Evolutionary conservation across 2,888 invertebrate species (phyloP), one percentile per base, ranked within the genome.

Genomic region (Agrochola circellaris): DNA sequence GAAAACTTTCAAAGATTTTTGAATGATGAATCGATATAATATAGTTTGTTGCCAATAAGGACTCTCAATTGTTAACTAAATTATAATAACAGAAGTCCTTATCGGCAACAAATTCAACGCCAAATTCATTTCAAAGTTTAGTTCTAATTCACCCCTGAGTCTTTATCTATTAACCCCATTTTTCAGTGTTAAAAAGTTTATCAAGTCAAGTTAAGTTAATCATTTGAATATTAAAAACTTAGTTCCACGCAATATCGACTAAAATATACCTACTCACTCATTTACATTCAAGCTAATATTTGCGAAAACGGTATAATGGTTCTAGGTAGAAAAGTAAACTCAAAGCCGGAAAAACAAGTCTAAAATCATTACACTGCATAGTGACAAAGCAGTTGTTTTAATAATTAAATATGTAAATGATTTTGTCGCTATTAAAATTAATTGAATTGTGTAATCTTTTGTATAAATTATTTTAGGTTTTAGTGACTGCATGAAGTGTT

Each of bases 401-500:
- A 56, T 70, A 70, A 78, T 67, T 79, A 60, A n/a, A 34, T 38
- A 79, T 83, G n/a, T 26, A 67, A 74, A 83, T 82, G 11, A 15
- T n/a, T 51, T 60, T 20, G 45, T 5, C 60, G 30, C 78, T n/a
- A 54, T 58, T 56, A 54, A 34, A 61, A 65, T 38, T 60, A 69
- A 60, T 66, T 77, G 13, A 42, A 38, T 9, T 54, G 34, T 79
- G 70, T 67, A 79, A 61, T 81, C 13, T 69, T 80, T 84, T 58
- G 65, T 17, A 38, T 42, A 60, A 26, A 66, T 73, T 26, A 64
- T 56, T 13, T 54, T n/a, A 79, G 61, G 65, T 58, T 62, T 66
- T 48, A 58, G 65, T 62, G 75, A 61, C 67, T 70, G 56, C 64
- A 8, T 17, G 51, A 4, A 34, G 2, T 8, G 8, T 69, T 20